Evolutionary conservation across 2,113 vertebrate genomes (phyloP).

Genomic region (Cyprinus carpio): DNA sequence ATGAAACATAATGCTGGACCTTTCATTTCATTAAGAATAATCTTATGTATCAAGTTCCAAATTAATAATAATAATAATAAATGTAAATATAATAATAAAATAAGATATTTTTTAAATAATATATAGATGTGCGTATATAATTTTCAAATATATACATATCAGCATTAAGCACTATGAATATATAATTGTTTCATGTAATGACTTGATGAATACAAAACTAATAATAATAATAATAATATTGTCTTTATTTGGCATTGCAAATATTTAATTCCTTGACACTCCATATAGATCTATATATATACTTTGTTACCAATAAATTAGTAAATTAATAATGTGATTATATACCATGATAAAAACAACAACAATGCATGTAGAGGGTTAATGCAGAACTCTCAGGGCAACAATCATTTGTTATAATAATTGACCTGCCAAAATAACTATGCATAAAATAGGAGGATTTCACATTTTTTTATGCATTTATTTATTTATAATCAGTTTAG

Average conservation of each 20-base stretch:
- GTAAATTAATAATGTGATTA: not conserved
- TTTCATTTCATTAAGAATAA: not conserved
- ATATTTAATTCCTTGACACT: too few relatives aligned
- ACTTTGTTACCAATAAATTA: not conserved
- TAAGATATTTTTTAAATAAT: not conserved
- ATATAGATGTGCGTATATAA: not conserved
- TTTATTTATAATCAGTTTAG: too few relatives aligned
- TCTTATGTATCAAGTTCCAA: not conserved
- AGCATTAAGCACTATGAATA: not conserved
- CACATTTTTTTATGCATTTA: too few relatives aligned
- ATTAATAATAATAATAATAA: too few relatives aligned
- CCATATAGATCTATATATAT: too few relatives aligned
- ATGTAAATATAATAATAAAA: not conserved
- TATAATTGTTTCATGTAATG: not conserved
- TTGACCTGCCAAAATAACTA: not conserved
- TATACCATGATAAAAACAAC: not conserved
- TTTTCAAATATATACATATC: not conserved
- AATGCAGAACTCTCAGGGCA: not conserved
- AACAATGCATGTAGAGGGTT: not conserved
- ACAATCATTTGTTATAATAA: not conserved
- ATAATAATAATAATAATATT: not conserved
- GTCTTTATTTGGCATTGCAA: too few relatives aligned
- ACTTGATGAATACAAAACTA: not conserved
- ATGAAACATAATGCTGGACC: not conserved
- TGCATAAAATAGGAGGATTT: too few relatives aligned